These are phyloP conservation scores for Propithecus perrieri DNA, from an alignment of 2,797 vertebrate species.

Conservation along the genomic window DNA sequence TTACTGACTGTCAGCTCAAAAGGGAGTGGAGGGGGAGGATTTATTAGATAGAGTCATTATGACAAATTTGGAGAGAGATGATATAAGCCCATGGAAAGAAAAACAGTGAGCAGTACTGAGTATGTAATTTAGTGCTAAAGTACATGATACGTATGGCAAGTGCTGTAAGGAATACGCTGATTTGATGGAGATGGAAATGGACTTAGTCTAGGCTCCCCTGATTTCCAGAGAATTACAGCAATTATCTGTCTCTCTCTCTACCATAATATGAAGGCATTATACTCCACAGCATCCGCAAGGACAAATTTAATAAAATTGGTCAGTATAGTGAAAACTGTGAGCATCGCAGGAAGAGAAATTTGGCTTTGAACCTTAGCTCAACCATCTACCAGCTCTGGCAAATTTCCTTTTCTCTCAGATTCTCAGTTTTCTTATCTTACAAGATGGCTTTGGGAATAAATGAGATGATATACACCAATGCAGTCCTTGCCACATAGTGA, in stretches of 20 bases:
- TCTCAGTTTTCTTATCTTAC: neutral
- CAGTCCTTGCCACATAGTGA: neutral
- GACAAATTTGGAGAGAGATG: conserved; percentile 12
- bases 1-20: neutral
- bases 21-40: neutral
- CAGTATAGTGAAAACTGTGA: neutral
- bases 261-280: neutral
- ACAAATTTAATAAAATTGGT: neutral
- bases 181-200: neutral
- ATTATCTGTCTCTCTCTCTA: neutral
- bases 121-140: neutral
- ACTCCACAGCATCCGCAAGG: neutral
- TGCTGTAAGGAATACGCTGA: neutral
- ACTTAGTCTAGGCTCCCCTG: neutral
- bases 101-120: neutral
- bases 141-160: neutral
- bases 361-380: neutral
- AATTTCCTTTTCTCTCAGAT: neutral
- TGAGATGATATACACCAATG: neutral
- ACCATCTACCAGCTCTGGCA: neutral
- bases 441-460: neutral
- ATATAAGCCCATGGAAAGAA: neutral
- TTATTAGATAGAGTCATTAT: neutral
- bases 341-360: neutral
- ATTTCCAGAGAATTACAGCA: neutral